Evolutionary conservation across 2,888 invertebrate species (phyloP), one percentile per base, ranked within the genome.

Genomic region (Galerucella pusilla): DNA sequence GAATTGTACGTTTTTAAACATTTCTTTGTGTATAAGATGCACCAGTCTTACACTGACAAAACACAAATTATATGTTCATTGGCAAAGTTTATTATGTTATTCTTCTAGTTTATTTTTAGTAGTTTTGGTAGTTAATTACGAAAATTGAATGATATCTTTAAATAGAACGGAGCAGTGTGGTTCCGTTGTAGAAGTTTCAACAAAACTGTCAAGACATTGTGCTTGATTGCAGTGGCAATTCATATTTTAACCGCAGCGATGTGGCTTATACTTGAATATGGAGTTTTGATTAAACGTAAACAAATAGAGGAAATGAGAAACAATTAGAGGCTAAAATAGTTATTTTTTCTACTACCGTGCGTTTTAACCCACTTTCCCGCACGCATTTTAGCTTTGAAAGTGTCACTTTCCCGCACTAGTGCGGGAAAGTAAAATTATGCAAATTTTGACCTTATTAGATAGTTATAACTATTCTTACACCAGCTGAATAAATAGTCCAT

Each of bases 61-160:
- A 54, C n/a, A 54, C 4, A 54, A 54, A 54, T 54, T 5, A 54
- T n/a, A n/a, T n/a, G n/a, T 54, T 54, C 54, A 14, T 54, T 54
- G n/a, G 14, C 54, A 54, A 54, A 54, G 54, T 54, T 54, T 54
- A 54, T 54, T 54, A 14, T 54, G 54, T 54, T 54, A 54, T 54
- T 54, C 46, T 49, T 49, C n/a, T n/a, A 14, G 14, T 54, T 54
- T 54, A 54, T 54, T 54, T 54, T 54, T 54, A 54, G 54, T 54
- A 54, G 54, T 54, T 54, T 54, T n/a, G 6, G 54, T 54, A n/a
- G 54, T 54, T 54, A 54, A 54, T 54, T 54, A 54, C 54, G 54
- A 54, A 54, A 54, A 54, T 54, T 54, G n/a, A 54, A 54, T n/a
- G 54, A 54, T 54, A 54, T 54, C 54, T 54, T n/a, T 54, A 54